Conservation (phyloP, 1,140 invertebrate genomes). For the Drosophila orosa region DNA sequence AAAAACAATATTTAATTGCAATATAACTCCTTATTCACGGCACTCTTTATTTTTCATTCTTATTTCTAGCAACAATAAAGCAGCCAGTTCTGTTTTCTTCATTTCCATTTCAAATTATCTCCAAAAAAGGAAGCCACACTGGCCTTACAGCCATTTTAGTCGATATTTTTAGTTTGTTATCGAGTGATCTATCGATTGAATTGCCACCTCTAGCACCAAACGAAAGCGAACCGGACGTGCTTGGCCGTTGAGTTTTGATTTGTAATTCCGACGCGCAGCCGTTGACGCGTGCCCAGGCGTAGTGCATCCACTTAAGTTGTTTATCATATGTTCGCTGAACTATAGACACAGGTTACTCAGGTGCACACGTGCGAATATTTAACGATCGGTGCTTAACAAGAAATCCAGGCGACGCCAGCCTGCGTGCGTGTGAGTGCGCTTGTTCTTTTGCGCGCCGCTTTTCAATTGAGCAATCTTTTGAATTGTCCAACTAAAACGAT, state of each 20-base stretch:
- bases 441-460: constrained; percentile 63
- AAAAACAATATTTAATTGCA: too few relatives aligned
- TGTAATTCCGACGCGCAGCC: constrained; percentile 58
- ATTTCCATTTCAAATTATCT: too few relatives aligned
- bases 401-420: constrained; percentile 35
- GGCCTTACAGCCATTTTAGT: too few relatives aligned
- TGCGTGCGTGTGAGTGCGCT: constrained; percentile 39
- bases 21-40: too few relatives aligned
- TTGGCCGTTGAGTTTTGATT: constrained; percentile 73
- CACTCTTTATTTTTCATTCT: too few relatives aligned
- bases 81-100: too few relatives aligned
- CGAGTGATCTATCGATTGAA: too few relatives aligned
- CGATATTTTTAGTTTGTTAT: too few relatives aligned
- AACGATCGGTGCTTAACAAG: neutral
- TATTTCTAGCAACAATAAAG: too few relatives aligned
- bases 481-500: constrained; percentile 36
- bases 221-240: constrained; percentile 46
- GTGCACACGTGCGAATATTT: constrained; percentile 5
- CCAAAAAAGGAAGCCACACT: too few relatives aligned
- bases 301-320: constrained; percentile 27
- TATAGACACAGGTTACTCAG: constrained; percentile 10
- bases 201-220: too few relatives aligned
- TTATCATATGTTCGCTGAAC: constrained; percentile 37
- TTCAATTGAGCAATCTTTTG: constrained; percentile 62
- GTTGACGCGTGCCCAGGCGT: constrained; percentile 41